Evolutionary conservation across 2,888 invertebrate genomes (phyloP), one percentile per base, ranked within the genome.

Genomic region (Teleogryllus oceanicus): DNA sequence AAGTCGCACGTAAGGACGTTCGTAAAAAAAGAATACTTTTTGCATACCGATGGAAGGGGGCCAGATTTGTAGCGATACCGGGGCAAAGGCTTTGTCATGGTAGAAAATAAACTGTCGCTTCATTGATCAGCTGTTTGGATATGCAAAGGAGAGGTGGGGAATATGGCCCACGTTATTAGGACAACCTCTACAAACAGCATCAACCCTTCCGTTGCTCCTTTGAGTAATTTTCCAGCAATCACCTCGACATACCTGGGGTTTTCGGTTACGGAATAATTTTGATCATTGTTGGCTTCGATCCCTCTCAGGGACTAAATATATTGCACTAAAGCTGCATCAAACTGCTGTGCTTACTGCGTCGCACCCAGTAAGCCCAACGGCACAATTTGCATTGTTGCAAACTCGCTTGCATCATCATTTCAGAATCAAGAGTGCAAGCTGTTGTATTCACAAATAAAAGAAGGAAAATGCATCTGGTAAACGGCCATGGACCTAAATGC

Each of bases 1-100:
- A 62, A 62, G 62, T 62, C 62, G 62, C 62, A 62, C n/a, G 62
- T 62, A 62, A 62, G 62, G 62, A 62, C n/a, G 62, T 13, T 62
- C 62, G 62, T 62, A 62, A 62, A 62, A 62, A 62, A 62, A 62
- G 62, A 62, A 62, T 62, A n/a, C 62, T 62, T 62, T 62, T 62
- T 62, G 62, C 62, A 62, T 62, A 62, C 62, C 62, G 62, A 62
- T 2, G 62, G 62, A 62, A 62, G 62, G n/a, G n/a, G 62, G 62
- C 16, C 62, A 62, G 62, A 62, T 62, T 62, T 62, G 62, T 62
- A 62, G 62, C 62, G 62, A 62, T 62, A 62, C 62, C 16, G 16
- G n/a, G 13, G 62, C 16, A 8, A n/a, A 1, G n/a, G 62, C 62
- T 18, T 62, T 62, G 62, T 62, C 13, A 62, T 13, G 62, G n/a